A percentile compares a stretch with the other conserved stretches of the same genome.
These are phyloP conservation scores for Osedax fenrisi DNA, from an alignment of 2,888 invertebrate species.

Conservation along the genomic window DNA sequence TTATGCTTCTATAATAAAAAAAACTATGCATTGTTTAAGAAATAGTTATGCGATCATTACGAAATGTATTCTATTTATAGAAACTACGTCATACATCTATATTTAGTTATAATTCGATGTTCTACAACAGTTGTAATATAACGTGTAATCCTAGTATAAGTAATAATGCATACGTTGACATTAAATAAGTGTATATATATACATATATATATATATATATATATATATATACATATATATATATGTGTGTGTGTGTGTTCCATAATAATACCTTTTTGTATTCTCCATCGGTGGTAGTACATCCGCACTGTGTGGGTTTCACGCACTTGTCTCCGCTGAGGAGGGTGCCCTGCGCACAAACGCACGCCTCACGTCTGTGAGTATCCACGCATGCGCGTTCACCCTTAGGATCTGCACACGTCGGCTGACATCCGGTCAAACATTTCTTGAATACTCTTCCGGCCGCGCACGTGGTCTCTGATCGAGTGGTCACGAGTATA, in stretches of 20 bases:
- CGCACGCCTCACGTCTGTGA: constrained; percentile 1
- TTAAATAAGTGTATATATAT: not conserved
- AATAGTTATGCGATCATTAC: too few relatives aligned
- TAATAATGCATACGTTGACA: too few relatives aligned
- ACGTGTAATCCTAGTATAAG: too few relatives aligned
- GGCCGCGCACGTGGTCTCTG: not conserved
- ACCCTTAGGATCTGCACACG: not conserved
- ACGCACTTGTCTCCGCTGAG: constrained; percentile 38
- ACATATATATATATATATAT: too few relatives aligned
- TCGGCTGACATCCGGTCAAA: constrained; percentile 6
- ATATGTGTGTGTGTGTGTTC: not conserved
- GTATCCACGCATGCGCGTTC: not conserved
- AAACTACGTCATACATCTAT: too few relatives aligned
- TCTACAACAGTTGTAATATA: too few relatives aligned
- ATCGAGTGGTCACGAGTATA: not conserved
- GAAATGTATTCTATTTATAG: too few relatives aligned
- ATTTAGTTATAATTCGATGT: too few relatives aligned
- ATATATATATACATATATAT: not conserved
- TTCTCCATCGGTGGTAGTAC: not conserved
- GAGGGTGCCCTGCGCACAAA: constrained; percentile 6
- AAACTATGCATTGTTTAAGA: too few relatives aligned
- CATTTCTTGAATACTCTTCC: constrained; percentile 2
- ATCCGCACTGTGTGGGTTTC: not conserved
- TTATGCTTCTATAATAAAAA: too few relatives aligned
- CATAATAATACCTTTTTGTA: not conserved